Conservation (phyloP, 2,888 invertebrate genomes). For the Spialia ferax region DNA sequence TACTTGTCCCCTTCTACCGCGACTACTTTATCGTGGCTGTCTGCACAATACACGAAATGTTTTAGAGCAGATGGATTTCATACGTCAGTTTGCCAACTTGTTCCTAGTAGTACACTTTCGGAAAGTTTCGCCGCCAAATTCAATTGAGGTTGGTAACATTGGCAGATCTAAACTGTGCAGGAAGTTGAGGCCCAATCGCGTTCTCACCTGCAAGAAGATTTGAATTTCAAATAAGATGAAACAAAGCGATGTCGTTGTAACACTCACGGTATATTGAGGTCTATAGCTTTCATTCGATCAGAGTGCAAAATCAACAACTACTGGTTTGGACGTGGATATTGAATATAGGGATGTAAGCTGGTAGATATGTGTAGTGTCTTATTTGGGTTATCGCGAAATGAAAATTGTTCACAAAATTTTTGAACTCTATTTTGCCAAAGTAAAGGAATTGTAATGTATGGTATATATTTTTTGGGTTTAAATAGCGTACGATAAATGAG, state of each 20-base stretch:
- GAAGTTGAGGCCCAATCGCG: conserved; percentile 74
- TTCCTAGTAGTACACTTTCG: conserved; percentile 51
- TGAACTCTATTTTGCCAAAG: background rate
- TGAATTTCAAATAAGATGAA: conserved; percentile 81
- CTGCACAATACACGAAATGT: background rate
- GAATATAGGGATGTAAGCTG: background rate
- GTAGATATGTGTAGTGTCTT: background rate
- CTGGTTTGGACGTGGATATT: too few relatives aligned
- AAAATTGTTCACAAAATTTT: background rate
- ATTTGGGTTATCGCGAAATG: background rate
- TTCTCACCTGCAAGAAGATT: conserved; percentile 78
- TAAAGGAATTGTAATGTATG: too few relatives aligned
- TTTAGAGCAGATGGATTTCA: conserved; percentile 44
- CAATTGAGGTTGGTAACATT: conserved; percentile 64
- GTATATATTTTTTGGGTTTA: too few relatives aligned
- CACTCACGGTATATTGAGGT: conserved; percentile 68
- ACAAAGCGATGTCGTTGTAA: conserved; percentile 70
- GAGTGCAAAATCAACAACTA: background rate
- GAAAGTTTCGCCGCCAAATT: conserved; percentile 67
- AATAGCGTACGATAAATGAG: too few relatives aligned
- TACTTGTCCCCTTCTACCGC: too few relatives aligned
- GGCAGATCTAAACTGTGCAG: conserved; percentile 76
- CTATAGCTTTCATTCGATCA: conserved; percentile 55
- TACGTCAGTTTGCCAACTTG: conserved; percentile 57
- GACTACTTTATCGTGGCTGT: background rate